phyloP scores from a whole-genome alignment of 2,797 vertebrate species.

The Neosilurus hyrtlii region DNA sequence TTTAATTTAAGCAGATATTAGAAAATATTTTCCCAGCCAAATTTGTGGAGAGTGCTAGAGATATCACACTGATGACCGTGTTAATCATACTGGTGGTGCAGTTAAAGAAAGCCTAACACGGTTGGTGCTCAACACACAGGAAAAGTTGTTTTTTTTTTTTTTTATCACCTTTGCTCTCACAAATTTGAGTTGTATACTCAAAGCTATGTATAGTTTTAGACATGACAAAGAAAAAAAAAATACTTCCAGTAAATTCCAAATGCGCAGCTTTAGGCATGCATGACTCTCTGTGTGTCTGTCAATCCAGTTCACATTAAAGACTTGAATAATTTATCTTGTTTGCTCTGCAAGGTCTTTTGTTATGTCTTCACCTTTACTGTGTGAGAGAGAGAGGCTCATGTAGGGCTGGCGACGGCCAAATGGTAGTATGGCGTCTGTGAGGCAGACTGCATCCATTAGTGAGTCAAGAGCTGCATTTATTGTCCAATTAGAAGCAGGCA shows the following conservation, averaged over 20 bases:
- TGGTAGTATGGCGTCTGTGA: conserved; percentile 89
- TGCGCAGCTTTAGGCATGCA: background rate
- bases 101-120: background rate
- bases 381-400: conserved; percentile 78
- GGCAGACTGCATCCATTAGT: conserved; percentile 87
- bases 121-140: background rate
- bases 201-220: background rate
- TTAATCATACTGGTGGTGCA: background rate
- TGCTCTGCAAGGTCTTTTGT: conserved; percentile 82
- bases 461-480: conserved; percentile 88
- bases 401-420: conserved; percentile 90
- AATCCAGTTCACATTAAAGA: conserved; percentile 74
- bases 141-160: background rate
- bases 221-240: background rate
- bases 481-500: conserved; percentile 92
- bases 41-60: background rate
- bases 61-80: background rate
- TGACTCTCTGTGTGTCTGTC: conserved; percentile 32
- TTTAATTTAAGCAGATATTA: background rate
- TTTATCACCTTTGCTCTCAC: background rate
- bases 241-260: background rate
- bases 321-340: conserved; percentile 80
- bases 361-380: conserved; percentile 84
- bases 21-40: background rate
- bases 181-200: background rate